phyloP scores from a whole-genome alignment of 2,888 invertebrate genomes.

The Crepidodera aurea region DNA sequence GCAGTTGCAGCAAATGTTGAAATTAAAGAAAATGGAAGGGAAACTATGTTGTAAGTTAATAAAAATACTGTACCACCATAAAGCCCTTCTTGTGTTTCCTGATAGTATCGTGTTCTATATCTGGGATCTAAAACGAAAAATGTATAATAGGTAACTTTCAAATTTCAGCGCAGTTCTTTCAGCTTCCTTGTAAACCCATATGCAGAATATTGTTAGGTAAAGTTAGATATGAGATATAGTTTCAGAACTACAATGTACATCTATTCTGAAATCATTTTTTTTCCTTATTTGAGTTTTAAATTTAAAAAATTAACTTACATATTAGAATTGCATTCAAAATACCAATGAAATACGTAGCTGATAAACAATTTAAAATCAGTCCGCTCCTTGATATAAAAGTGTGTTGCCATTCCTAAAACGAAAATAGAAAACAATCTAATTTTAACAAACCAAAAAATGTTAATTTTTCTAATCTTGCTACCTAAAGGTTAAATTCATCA shows the following conservation, averaged over 20 bases:
- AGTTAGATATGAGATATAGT: no score
- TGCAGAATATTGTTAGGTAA: no score
- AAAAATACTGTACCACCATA: conserved; percentile 88
- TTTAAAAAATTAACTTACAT: no score
- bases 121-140: conserved; percentile 71
- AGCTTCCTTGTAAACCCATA: no score
- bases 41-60: conserved; percentile 81
- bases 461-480: no score
- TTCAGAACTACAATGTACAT: no score
- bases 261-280: no score
- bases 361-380: conserved; percentile 73
- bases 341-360: conserved; percentile 73
- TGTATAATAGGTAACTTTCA: conserved; percentile 8
- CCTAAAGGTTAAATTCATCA: no score
- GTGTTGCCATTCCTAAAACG: conserved; percentile 69
- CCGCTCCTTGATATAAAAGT: conserved; percentile 76
- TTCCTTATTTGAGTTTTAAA: no score
- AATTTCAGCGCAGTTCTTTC: no score
- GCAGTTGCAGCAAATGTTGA: conserved; percentile 77
- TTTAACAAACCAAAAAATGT: no score
- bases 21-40: conserved; percentile 82
- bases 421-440: no score
- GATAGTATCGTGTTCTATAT: conserved; percentile 90
- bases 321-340: conserved; percentile 74
- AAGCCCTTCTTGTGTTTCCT: conserved; percentile 87